Conservation (phyloP, 2,888 invertebrate genomes). For the Melieria picta region DNA sequence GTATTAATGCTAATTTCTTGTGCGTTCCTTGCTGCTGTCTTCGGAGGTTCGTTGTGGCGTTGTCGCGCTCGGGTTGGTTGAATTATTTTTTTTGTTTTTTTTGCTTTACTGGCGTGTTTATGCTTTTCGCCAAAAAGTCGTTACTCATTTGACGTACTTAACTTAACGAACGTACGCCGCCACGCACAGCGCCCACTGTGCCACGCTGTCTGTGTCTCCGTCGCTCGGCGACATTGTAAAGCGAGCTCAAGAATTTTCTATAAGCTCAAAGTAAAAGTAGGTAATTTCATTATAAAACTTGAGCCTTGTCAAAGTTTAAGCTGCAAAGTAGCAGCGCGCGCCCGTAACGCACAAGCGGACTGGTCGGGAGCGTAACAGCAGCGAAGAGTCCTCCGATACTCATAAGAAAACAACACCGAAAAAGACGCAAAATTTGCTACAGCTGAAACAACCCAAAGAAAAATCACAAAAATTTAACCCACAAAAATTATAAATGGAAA, state of each 20-base stretch:
- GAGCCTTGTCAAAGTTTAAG: slow-evolving; percentile 58
- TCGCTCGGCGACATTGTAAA: slow-evolving; percentile 1
- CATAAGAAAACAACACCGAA: slow-evolving; percentile 43
- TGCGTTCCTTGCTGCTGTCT: too few species aligned
- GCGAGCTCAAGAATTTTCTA: slow-evolving; percentile 2
- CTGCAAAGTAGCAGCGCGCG: slow-evolving; percentile 33
- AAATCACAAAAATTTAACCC: slow-evolving; percentile 24
- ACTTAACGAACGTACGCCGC: slow-evolving; percentile 41
- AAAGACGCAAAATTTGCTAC: slow-evolving; percentile 17
- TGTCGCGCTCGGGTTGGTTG: too few species aligned
- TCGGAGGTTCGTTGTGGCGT: too few species aligned
- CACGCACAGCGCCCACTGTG: background rate
- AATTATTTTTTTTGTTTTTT: background rate
- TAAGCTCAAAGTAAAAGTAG: slow-evolving; percentile 47
- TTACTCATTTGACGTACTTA: slow-evolving; percentile 58
- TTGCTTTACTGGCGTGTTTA: background rate
- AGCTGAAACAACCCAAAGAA: slow-evolving; percentile 9
- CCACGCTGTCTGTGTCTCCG: background rate
- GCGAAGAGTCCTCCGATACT: background rate
- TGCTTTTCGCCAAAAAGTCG: slow-evolving; percentile 46
- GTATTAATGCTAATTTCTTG: slow-evolving; percentile 17
- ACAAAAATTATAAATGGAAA: background rate
- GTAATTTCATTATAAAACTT: slow-evolving; percentile 60
- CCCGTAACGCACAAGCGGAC: too few species aligned
- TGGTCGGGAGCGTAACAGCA: background rate